phyloP scores from a whole-genome alignment of 2,113 vertebrate species.

The Ctenodactylus gundi region DNA sequence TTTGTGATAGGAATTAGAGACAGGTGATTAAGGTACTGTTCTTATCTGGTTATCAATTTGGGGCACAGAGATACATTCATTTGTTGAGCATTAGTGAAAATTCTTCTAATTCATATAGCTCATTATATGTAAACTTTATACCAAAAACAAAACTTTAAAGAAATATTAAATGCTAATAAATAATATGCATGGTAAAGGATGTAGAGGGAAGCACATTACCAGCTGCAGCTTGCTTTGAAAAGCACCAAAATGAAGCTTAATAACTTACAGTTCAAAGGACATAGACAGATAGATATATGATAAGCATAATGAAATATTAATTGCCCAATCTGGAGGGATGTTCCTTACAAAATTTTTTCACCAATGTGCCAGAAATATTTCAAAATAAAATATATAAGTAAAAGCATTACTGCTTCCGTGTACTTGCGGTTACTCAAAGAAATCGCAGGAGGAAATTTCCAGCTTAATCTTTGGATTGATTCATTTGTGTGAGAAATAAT shows the following conservation, averaged over 20 bases:
- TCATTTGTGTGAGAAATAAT: neutral
- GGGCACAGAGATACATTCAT: neutral
- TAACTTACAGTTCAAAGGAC: neutral
- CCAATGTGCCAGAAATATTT: neutral
- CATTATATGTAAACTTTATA: neutral
- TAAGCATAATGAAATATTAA: conserved; percentile 5
- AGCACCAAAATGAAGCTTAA: neutral
- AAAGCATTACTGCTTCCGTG: neutral
- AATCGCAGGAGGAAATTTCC: neutral
- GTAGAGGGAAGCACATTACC: neutral
- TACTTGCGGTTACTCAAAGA: conserved; percentile 1
- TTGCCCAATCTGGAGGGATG: neutral
- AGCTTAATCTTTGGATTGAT: neutral
- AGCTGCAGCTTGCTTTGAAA: conserved; percentile 17
- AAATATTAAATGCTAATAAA: conserved; percentile 31
- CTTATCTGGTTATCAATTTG: neutral
- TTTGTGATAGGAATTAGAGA: neutral
- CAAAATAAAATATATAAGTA: neutral
- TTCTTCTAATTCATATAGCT: neutral
- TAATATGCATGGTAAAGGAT: neutral
- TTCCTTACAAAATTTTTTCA: neutral
- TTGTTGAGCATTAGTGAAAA: conserved; percentile 20
- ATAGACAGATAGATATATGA: neutral
- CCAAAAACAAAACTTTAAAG: conserved; percentile 18
- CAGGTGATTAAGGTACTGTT: neutral